These are phyloP conservation scores for Trematomus bernacchii DNA, from an alignment of 2,797 vertebrate species.

Conservation along the genomic window DNA sequence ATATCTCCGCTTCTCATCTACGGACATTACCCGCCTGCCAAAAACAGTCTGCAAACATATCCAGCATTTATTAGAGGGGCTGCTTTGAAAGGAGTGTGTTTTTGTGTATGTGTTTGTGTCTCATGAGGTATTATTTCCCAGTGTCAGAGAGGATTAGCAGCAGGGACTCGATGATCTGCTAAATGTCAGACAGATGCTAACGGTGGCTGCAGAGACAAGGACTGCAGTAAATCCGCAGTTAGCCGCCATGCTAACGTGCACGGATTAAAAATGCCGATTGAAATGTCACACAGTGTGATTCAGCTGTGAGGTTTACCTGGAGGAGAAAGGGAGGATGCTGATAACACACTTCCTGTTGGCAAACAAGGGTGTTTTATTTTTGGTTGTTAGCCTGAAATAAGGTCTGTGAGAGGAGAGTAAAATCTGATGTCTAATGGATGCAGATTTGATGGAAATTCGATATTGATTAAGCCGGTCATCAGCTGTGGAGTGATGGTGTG, in stretches of 20 bases:
- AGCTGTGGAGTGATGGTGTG: too few relatives aligned
- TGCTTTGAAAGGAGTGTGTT: too few relatives aligned
- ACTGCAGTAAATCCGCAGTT: slow-evolving; percentile 33
- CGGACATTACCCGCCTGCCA: slow-evolving; percentile 22
- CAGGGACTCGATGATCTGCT: slow-evolving; percentile 38
- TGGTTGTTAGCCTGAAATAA: too few relatives aligned
- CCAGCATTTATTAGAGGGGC: slow-evolving; percentile 15
- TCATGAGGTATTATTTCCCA: slow-evolving; percentile 27
- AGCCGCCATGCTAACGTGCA: slow-evolving; percentile 3
- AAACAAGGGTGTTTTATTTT: too few relatives aligned
- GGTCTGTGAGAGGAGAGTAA: too few relatives aligned
- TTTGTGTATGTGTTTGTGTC: slow-evolving; percentile 16
- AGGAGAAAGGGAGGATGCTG: slow-evolving; percentile 47
- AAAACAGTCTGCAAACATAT: slow-evolving; percentile 4
- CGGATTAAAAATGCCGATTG: slow-evolving; percentile 35
- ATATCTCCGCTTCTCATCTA: slow-evolving; percentile 30
- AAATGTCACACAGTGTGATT: slow-evolving; percentile 44
- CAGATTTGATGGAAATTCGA: too few relatives aligned
- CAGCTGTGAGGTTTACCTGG: slow-evolving; percentile 53
- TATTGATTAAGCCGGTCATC: too few relatives aligned
- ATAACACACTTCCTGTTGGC: slow-evolving; percentile 31
- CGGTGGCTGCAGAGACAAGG: slow-evolving; percentile 22
- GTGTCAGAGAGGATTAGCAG: slow-evolving; percentile 41
- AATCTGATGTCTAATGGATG: too few relatives aligned
- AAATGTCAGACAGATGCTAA: slow-evolving; percentile 56